These are phyloP conservation scores for Gryllus longicercus DNA, from an alignment of 2,888 invertebrate genomes.

Conservation along the genomic window DNA sequence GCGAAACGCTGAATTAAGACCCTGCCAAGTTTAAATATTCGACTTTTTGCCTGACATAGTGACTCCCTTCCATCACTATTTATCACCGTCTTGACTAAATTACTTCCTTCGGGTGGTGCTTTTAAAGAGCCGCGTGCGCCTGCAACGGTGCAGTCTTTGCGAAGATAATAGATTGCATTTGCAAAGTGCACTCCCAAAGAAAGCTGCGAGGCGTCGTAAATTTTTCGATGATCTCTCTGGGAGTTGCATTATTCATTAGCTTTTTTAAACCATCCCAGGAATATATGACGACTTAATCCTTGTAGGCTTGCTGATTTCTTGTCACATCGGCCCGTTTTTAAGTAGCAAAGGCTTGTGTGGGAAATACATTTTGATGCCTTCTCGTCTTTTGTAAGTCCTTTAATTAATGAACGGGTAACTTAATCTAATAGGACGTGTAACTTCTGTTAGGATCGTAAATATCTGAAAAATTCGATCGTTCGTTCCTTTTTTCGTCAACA, in stretches of 20 bases:
- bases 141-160: not conserved
- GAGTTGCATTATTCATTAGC: not conserved
- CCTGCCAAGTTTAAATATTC: not conserved
- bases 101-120: not conserved
- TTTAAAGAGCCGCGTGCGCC: not conserved
- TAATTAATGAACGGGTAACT: slow-evolving; percentile 8
- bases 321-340: not conserved
- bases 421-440: not conserved
- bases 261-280: not conserved
- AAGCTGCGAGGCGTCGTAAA: not conserved
- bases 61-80: slow-evolving; percentile 17
- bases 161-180: not conserved
- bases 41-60: not conserved
- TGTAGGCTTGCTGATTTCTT: not conserved
- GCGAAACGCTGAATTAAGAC: not conserved
- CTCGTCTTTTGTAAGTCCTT: not conserved
- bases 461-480: not conserved
- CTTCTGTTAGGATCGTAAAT: not conserved
- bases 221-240: not conserved
- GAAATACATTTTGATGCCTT: not conserved
- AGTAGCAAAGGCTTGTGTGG: not conserved
- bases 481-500: not conserved
- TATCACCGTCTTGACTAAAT: not conserved
- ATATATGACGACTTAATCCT: not conserved
- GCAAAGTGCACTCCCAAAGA: not conserved